A percentile compares a stretch with the other conserved stretches of the same genome.
phyloP scores from a whole-genome alignment of 2,113 vertebrate genomes.

The Forbesichthys papilliferus region DNA sequence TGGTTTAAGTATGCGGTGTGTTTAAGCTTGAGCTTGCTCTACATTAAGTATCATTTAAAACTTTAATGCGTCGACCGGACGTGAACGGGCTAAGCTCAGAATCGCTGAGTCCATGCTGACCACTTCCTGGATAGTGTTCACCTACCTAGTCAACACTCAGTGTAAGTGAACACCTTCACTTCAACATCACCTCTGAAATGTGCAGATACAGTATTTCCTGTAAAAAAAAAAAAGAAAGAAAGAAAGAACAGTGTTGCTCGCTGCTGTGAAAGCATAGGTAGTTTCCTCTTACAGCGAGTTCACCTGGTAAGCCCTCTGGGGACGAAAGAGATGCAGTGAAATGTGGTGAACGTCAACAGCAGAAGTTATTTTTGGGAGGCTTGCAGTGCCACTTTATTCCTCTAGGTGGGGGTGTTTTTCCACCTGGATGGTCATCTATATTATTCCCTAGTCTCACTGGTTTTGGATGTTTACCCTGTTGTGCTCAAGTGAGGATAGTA shows the following conservation, averaged over 20 bases:
- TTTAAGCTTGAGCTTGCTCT: too few relatives aligned
- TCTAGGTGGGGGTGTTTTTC: constrained; percentile 71
- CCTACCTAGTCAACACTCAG: constrained; percentile 35
- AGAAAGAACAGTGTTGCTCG: constrained; percentile 44
- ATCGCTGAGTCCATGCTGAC: constrained; percentile 60
- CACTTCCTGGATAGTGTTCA: constrained; percentile 49
- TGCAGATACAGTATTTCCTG: constrained; percentile 59
- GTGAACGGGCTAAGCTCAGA: constrained; percentile 24
- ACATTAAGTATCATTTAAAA: too few relatives aligned
- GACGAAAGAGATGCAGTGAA: constrained; percentile 46
- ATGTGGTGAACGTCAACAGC: constrained; percentile 36
- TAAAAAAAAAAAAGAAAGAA: neutral
- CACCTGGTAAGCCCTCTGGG: constrained; percentile 51
- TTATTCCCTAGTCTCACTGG: constrained; percentile 20
- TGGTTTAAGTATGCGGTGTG: neutral
- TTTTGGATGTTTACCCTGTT: constrained; percentile 15
- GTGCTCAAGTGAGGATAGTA: neutral
- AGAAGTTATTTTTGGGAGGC: neutral
- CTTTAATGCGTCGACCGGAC: constrained; percentile 8
- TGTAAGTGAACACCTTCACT: constrained; percentile 60
- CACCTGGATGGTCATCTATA: constrained; percentile 7
- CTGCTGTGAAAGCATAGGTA: constrained; percentile 47
- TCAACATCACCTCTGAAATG: constrained; percentile 51
- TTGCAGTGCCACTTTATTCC: constrained; percentile 19
- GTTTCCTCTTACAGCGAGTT: constrained; percentile 58